A percentile compares a stretch with the other conserved stretches of the same genome.
Evolutionary conservation across 2,113 vertebrate genomes (phyloP).

Genomic region (Sorex fumeus): DNA sequence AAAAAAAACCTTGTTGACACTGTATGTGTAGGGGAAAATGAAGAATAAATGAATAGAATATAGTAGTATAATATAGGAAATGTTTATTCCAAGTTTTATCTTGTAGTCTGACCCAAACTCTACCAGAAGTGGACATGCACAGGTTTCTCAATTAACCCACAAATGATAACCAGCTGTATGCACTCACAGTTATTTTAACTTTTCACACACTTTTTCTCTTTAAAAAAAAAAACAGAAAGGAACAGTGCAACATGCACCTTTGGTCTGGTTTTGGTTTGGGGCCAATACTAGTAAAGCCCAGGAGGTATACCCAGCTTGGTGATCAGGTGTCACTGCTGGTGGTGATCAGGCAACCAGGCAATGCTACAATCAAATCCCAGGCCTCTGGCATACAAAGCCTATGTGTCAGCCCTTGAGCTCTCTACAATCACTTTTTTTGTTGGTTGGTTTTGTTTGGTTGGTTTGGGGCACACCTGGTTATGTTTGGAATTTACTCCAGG

Average conservation of each 20-base stretch:
- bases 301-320: too few species aligned
- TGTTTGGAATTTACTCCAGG: too few species aligned
- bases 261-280: too few species aligned
- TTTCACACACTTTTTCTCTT: conserved; percentile 48
- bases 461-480: too few species aligned
- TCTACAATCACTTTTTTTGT: too few species aligned
- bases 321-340: too few species aligned
- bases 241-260: neutral
- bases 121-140: conserved; percentile 38
- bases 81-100: conserved; percentile 41
- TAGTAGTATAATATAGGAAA: neutral
- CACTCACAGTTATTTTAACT: conserved; percentile 27
- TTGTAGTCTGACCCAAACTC: conserved; percentile 50
- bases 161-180: conserved; percentile 36
- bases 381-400: too few species aligned
- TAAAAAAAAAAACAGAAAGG: conserved; percentile 69
- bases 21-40: conserved; percentile 50
- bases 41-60: conserved; percentile 19
- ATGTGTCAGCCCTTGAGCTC: too few species aligned
- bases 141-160: conserved; percentile 52
- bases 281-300: too few species aligned
- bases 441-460: too few species aligned
- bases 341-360: too few species aligned
- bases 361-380: too few species aligned
- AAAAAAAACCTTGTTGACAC: conserved; percentile 48